Conservation (phyloP, 2,888 invertebrate genomes). For the Zaprionus obscuricornis region DNA sequence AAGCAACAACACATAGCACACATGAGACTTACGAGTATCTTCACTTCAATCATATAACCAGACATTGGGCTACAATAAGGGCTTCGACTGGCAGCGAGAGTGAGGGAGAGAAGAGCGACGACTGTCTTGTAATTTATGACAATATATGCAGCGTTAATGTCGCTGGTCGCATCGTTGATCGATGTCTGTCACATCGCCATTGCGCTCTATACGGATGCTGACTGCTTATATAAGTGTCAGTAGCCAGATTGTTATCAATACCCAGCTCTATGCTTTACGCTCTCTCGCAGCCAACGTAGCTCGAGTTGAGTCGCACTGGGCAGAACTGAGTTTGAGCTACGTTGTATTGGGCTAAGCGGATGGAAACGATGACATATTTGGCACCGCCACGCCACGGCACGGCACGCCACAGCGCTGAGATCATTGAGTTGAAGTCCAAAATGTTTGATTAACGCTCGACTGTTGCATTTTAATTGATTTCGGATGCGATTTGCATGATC, state of each 20-base stretch:
- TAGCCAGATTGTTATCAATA: slow-evolving; percentile 60
- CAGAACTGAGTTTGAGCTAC: too few species aligned
- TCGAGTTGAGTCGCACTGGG: too few species aligned
- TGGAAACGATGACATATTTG: slow-evolving; percentile 62
- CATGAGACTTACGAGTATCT: slow-evolving; percentile 49
- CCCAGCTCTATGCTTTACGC: slow-evolving; percentile 3
- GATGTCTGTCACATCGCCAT: slow-evolving; percentile 69
- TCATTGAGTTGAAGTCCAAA: slow-evolving; percentile 19
- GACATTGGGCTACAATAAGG: slow-evolving; percentile 29
- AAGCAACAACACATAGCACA: slow-evolving; percentile 23
- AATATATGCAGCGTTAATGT: slow-evolving; percentile 83
- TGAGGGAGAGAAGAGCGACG: not conserved
- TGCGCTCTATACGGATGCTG: slow-evolving; percentile 59
- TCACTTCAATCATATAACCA: slow-evolving; percentile 42
- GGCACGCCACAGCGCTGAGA: not conserved
- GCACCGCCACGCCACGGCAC: too few species aligned
- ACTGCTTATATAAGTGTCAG: slow-evolving; percentile 72
- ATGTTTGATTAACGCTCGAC: slow-evolving; percentile 63
- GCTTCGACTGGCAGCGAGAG: not conserved
- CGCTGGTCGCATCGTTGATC: slow-evolving; percentile 68
- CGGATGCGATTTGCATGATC: slow-evolving; percentile 71
- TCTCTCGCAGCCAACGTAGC: not conserved
- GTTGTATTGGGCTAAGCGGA: too few species aligned
- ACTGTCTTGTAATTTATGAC: slow-evolving; percentile 80
- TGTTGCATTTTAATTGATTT: slow-evolving; percentile 75